Base-by-base conservation (phyloP, 2,113 vertebrate genomes). In the Otus sunia region DNA sequence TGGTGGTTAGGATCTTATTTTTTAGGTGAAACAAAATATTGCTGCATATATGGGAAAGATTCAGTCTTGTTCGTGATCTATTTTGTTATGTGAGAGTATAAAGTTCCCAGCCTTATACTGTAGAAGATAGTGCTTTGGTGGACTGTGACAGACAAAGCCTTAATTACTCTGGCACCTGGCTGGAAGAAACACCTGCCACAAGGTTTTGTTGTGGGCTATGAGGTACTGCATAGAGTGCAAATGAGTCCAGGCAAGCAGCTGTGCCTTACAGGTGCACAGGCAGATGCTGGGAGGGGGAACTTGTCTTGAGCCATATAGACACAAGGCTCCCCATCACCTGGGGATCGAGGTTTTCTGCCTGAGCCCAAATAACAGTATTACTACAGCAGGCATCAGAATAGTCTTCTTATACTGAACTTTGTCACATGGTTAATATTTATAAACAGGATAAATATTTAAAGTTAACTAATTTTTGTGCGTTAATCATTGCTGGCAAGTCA, bases 221-320 rank as follows among this genome's bases (percentile, higher is more conserved):
- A 64, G n/a, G 34, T 56, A 39, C 20, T 1, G 0, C 26, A 41
- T 64, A 21, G 58, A 55, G 5, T 25, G 30, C 34, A 18, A 5
- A 23, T 11, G 4, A 19, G 23, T 74, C 10, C 60, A 39, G 69
- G 58, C 10, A 37, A 68, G 34, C 17, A 55, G 36, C 49, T 43
- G 18, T 52, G 29, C 60, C 9, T 47, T 45, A 17, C 34, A 21
- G 25, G 12, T 41, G 45, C 26, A 4, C 23, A 12, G 30, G 25
- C 1, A 2, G 62, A 3, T 0, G 0, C 34, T 26, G 36, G 1
- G 8, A 53, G n/a, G 6, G 22, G 5, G 25, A 19, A 6, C 20
- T 62, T 0, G 10, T 26, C 41, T 13, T 73, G 25, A 78, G 41
- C 55, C 6, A 0, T 25, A 12, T 3, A 25, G 17, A 34, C n/a